Base-by-base conservation (phyloP, 2,888 invertebrate species). In the Amphipoea lucens region DNA sequence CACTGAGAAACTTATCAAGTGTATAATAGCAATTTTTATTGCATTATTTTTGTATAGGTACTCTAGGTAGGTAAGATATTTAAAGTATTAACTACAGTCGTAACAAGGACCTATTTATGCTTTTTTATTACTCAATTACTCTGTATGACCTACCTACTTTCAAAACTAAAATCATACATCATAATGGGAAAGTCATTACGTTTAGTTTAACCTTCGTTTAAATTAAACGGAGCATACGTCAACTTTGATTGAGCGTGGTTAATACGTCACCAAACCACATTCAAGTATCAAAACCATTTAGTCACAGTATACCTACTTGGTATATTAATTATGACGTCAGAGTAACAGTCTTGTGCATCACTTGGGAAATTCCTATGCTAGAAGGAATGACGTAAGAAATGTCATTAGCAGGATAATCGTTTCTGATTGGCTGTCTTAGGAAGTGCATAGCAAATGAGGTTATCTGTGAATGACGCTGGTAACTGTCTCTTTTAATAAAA, bases 241-340 rank as follows among this genome's bases (percentile, higher is more conserved):
- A 71, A 79, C 40, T 67, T 45, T 74, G 60, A 67, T 79, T 62
- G 36, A 68, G 36, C 48, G 23, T n/a, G 23, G 29, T 54, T 60
- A 17, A 29, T 40, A 83, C 79, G 73, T 74, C 70, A 74, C 48
- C 20, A 70, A 76, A 79, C 45, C 42, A 20, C 66, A 67, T 60
- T 72, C 12, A 79, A 79, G 57, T 74, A 77, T 71, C n/a, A 62
- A 82, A 42, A 76, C n/a, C 23, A 54, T 71, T 79, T 65, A 87
- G 74, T 73, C 51, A 42, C 74, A 51, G 36, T 74, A n/a, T 54
- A 73, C n/a, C n/a, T n/a, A n/a, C 51, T 45, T 62, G 17, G 51
- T 66, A 60, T 42, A 60, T 67, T 69, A 69, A 54, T 60, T 29
- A 40, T 77, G 72, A 75, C 74, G 85, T 80, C 76, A 79, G 23